Evolutionary conservation across 1,140 invertebrate species (phyloP), one percentile per base, ranked within the genome.

Genomic region (Hermetia illucens): DNA sequence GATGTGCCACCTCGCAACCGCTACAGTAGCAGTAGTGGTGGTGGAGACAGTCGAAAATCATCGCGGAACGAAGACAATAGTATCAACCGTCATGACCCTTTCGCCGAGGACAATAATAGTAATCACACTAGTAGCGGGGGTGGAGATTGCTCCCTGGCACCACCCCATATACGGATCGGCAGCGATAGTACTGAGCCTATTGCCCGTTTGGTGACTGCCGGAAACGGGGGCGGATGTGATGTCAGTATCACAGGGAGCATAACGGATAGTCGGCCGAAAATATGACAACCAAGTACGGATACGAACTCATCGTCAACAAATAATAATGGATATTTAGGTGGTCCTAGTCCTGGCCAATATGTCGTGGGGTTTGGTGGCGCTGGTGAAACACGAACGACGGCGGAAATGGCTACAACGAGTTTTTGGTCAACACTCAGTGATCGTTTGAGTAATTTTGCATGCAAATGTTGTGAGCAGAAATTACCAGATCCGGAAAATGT

Each of bases 391-490:
- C n/a, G 20, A 34, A 25, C 8, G 15, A 10, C 38, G 9, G 21
- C 35, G 34, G 2, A 25, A 31, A 17, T 36, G 36, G 36, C 41
- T 44, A n/a, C 43, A 51, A 48, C 52, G 40, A 58, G 48, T 12
- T 51, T 58, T 8, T 60, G 55, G 55, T 52, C 57, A 36, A 51
- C 51, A 21, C 47, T 61, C 32, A 55, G 55, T 13, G 49, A 60
- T 31, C 49, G 55, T 5, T 40, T 61, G 20, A 60, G 54, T 40
- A 50, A 52, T n/a, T 50, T 61, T 35, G 51, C 57, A 22, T 61
- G 58, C 19, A 51, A 60, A 46, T 61, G 58, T 43, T 61, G 58
- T 44, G 57, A 60, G 37, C 49, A 51, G 12, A 60, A 60, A 43
- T 47, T 60, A 32, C 57, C 57, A 12, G 42, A 47, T 35, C 57